phyloP scores from a whole-genome alignment of 2,797 vertebrate genomes.

The Paguma larvata region DNA sequence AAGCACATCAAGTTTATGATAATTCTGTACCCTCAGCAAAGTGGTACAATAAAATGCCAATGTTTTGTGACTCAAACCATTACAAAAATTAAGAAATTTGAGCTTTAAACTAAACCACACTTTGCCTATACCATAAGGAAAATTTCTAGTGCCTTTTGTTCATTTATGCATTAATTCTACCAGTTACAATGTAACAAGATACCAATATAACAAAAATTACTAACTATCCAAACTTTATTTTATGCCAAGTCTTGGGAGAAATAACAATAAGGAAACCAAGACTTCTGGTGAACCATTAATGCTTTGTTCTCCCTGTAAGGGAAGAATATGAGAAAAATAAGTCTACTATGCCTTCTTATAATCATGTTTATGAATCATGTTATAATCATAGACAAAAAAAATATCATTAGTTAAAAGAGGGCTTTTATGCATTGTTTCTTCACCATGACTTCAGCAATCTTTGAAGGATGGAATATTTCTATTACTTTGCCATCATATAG shows the following conservation, averaged over 20 bases:
- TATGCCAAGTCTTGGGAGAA: neutral
- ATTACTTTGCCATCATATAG: neutral
- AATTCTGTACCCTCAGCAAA: neutral
- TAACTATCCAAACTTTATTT: neutral
- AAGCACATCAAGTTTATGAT: neutral
- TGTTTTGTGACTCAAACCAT: neutral
- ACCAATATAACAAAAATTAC: neutral
- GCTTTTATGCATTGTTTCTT: neutral
- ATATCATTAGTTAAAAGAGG: neutral
- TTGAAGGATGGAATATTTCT: neutral
- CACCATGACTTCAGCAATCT: neutral
- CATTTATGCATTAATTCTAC: neutral
- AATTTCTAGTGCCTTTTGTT: neutral
- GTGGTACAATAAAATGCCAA: neutral
- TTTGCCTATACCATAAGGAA: neutral
- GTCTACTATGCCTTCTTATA: neutral
- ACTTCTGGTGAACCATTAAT: neutral
- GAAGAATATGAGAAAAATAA: neutral
- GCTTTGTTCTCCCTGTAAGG: neutral
- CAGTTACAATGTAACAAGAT: neutral
- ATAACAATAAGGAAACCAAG: neutral
- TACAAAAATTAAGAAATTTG: neutral
- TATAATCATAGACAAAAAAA: neutral
- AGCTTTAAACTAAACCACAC: neutral
- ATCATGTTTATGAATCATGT: neutral